Evolutionary conservation across 23 tunicate species (phyloP).

Genomic region (Ciona savignyi): DNA sequence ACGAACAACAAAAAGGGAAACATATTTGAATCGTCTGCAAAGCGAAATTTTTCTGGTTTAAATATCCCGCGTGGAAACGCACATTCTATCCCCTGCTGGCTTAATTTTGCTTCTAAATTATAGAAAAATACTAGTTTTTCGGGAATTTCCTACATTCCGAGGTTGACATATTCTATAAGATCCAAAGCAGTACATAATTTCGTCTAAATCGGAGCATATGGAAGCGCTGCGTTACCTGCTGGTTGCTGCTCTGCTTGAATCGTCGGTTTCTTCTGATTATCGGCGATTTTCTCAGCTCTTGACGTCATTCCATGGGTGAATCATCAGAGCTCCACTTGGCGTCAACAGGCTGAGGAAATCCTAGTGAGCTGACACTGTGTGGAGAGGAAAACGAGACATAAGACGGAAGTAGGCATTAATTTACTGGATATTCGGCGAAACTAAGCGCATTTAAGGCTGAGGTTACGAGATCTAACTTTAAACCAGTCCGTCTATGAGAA

Average conservation of each 20-base stretch:
- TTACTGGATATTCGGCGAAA: too few relatives aligned
- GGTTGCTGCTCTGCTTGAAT: neutral
- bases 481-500: neutral
- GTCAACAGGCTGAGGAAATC: neutral
- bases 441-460: too few relatives aligned
- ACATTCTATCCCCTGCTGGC: neutral
- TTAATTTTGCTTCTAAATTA: too few relatives aligned
- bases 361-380: neutral
- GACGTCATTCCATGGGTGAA: neutral
- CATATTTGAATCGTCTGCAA: too few relatives aligned
- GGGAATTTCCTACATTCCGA: too few relatives aligned
- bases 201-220: neutral
- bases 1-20: too few relatives aligned
- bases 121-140: neutral
- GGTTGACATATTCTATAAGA: too few relatives aligned
- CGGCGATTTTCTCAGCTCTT: neutral
- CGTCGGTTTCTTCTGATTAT: neutral
- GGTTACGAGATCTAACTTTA: too few relatives aligned
- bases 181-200: neutral
- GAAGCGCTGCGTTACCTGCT: neutral
- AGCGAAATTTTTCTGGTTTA: neutral
- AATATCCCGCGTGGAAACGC: neutral
- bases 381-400: neutral
- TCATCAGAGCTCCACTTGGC: neutral
- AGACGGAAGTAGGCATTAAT: neutral